Conservation (phyloP, 2,888 invertebrate genomes). For the Kryphioiulus occultus region DNA sequence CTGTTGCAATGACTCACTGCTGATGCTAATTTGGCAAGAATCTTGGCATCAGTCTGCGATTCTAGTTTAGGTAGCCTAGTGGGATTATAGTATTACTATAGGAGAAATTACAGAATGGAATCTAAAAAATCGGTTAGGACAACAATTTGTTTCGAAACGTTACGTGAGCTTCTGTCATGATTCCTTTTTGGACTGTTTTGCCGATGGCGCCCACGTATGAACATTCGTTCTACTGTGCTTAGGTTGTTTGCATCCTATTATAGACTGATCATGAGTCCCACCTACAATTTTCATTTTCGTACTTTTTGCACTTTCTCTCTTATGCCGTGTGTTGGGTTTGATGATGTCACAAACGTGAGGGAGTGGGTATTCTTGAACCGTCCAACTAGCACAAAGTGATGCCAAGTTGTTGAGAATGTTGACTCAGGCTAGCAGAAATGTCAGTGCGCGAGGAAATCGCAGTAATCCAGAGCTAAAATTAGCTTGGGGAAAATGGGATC, state of each 20-base stretch:
- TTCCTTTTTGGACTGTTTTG: neutral
- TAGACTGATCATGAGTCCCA: neutral
- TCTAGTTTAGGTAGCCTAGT: neutral
- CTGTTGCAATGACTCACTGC: neutral
- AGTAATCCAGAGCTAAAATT: neutral
- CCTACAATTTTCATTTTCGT: neutral
- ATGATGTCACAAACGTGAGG: neutral
- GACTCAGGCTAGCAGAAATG: neutral
- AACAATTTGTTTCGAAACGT: neutral
- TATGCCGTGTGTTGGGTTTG: neutral
- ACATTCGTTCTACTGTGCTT: neutral
- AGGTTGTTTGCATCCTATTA: too few relatives aligned
- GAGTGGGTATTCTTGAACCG: neutral
- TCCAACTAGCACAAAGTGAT: neutral
- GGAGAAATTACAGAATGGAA: neutral
- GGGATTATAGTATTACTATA: neutral
- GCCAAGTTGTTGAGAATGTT: slow-evolving; percentile 40
- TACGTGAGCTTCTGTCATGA: neutral
- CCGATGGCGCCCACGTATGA: neutral
- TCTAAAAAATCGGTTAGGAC: neutral
- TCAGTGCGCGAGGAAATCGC: neutral
- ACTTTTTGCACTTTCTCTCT: neutral
- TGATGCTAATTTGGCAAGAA: neutral
- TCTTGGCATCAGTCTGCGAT: neutral
- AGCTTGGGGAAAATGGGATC: neutral